Conservation (phyloP, 2,113 vertebrate species). For the Chaetura pelagica region DNA sequence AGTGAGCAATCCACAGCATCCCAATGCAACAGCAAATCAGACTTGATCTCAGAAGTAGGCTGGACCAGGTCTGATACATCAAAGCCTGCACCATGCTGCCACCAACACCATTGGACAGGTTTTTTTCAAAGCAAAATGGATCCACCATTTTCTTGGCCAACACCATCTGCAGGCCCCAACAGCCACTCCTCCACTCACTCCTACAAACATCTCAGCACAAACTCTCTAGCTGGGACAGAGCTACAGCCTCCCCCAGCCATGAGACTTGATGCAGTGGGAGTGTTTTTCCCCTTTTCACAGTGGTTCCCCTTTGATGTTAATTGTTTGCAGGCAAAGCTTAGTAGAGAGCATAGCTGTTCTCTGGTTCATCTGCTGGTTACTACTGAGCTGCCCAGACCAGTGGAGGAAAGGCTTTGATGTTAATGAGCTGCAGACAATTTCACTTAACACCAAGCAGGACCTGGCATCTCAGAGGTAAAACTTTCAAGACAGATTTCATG, state of each 20-base stretch:
- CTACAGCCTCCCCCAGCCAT: background rate
- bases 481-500: slow-evolving; percentile 20
- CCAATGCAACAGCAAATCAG: background rate
- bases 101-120: background rate
- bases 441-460: background rate
- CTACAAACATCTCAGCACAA: background rate
- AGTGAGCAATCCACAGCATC: background rate
- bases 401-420: slow-evolving; percentile 64
- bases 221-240: background rate
- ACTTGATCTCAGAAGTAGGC: background rate
- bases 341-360: background rate
- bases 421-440: slow-evolving; percentile 63
- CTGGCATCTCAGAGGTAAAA: slow-evolving; percentile 32
- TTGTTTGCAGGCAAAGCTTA: slow-evolving; percentile 53
- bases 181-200: background rate
- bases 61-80: background rate
- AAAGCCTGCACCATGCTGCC: background rate
- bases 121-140: background rate
- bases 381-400: slow-evolving; percentile 1
- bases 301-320: slow-evolving; percentile 63
- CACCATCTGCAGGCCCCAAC: background rate
- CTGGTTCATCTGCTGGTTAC: slow-evolving; percentile 34
- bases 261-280: background rate
- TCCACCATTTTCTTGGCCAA: background rate
- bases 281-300: background rate